These are phyloP conservation scores for Phorcus lineatus DNA, from an alignment of 2,888 invertebrate species.

Conservation along the genomic window DNA sequence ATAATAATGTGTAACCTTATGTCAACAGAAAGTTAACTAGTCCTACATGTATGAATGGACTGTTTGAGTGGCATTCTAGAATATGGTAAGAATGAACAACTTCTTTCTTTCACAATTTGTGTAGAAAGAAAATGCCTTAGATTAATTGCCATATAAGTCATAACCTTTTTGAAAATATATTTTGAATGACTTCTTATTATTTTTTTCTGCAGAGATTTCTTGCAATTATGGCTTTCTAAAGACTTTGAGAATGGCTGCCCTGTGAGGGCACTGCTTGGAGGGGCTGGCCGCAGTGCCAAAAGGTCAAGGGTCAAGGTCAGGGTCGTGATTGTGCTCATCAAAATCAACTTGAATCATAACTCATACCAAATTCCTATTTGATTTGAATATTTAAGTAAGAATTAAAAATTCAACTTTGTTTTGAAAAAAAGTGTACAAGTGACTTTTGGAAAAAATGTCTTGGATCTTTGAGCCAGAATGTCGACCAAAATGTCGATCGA, in stretches of 20 bases:
- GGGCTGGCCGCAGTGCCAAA: conserved; percentile 29
- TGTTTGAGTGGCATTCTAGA: too few species aligned
- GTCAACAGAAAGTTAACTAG: too few species aligned
- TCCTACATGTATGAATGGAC: too few species aligned
- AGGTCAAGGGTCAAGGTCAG: neutral
- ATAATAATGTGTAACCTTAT: too few species aligned
- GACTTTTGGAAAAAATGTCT: conserved; percentile 45
- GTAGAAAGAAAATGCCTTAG: too few species aligned
- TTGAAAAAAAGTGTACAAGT: too few species aligned
- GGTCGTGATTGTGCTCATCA: neutral
- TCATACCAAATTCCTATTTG: conserved; percentile 25
- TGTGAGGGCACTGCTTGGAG: conserved; percentile 35
- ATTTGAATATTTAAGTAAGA: neutral
- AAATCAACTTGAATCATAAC: neutral
- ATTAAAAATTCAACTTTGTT: too few species aligned
- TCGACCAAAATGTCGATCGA: conserved; percentile 73
- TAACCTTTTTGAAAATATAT: too few species aligned
- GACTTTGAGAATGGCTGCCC: conserved; percentile 40
- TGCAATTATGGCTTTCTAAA: conserved; percentile 50
- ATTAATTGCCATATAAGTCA: too few species aligned
- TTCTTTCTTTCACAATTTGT: too few species aligned
- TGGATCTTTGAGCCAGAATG: conserved; percentile 57
- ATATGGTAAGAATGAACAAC: too few species aligned
- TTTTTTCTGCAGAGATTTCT: conserved; percentile 40
- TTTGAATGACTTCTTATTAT: neutral